Evolutionary conservation across 2,797 vertebrate species (phyloP), one percentile per base, ranked within the genome.

Genomic region (Galaxias olidus): DNA sequence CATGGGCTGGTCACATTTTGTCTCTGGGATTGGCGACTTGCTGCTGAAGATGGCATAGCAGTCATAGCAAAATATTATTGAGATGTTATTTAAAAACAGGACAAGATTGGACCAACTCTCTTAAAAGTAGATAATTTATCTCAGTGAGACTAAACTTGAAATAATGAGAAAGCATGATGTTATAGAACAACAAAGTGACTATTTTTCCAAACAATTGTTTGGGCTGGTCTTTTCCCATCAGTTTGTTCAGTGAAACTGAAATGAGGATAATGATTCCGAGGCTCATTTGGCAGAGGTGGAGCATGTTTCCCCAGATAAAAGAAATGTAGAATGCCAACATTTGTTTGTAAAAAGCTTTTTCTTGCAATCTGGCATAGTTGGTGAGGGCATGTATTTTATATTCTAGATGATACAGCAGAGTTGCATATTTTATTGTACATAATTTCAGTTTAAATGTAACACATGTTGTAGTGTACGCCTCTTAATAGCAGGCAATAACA

Each of bases 1-100:
- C 91, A 92, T 91, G 11, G 93, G 94, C 82, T 94, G 93, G 54
- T 94, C 92, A 2, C 76, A 76, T 79, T 94, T 95, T 81, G 51
- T 53, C 51, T 53, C 30, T 12, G 88, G 91, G 75, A 94, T 93
- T 0, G 91, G 91, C 50, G 83, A 75, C 18, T 88, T 88, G 69
- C 76, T 86, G 74, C 78, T 80, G 56, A 70, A 74, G 42, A 15
- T 49, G 19, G 45, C n/a, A n/a, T n/a, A n/a, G n/a, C n/a, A 46
- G 48, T 19, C 44, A 46, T 51, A 56, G 20, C 7, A 53, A 5
- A 6, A 19, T 20, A 11, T 52, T 6, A 30, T 30, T 30, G 6
- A 30, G 3, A 30, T 30, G 3, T 3, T 30, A 30, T 30, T 30
- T 30, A 30, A 30, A 30, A 30, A 30, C 30, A 30, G 30, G 30